Percentiles rank a stretch among this genome's conserved stretches.
These are phyloP conservation scores for Heterocephalus glaber DNA, from an alignment of 2,113 vertebrate genomes.

Conservation along the genomic window DNA sequence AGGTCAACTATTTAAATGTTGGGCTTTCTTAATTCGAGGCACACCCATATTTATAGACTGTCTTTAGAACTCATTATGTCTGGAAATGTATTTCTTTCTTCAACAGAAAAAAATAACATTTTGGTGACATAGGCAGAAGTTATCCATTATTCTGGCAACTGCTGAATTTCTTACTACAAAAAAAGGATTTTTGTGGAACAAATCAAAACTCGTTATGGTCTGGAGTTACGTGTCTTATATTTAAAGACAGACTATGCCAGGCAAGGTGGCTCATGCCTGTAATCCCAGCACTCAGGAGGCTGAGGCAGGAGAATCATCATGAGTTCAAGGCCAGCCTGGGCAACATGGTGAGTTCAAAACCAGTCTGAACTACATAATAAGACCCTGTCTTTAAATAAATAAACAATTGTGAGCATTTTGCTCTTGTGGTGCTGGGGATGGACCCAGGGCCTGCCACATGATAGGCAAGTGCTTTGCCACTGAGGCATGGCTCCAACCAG, in stretches of 20 bases:
- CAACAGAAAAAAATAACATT: conserved; percentile 50
- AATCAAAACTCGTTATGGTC: neutral
- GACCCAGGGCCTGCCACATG: neutral
- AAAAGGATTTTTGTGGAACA: neutral
- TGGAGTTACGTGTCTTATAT: conserved; percentile 18
- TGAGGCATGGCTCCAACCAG: neutral
- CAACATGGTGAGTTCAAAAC: neutral
- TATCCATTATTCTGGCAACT: conserved; percentile 36
- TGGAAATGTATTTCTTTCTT: conserved; percentile 66
- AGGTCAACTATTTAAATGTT: conserved; percentile 78
- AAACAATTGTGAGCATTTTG: neutral
- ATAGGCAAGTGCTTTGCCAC: neutral
- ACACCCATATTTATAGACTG: conserved; percentile 48
- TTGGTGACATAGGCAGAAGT: conserved; percentile 50
- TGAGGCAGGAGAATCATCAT: neutral
- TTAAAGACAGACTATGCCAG: neutral
- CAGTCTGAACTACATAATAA: neutral
- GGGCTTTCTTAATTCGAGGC: conserved; percentile 75
- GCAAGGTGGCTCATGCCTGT: neutral
- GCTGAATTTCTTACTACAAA: neutral
- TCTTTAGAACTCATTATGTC: conserved; percentile 58
- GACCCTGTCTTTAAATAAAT: neutral
- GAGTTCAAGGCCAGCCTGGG: neutral
- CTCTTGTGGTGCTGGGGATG: neutral
- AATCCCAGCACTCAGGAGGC: neutral